These are phyloP conservation scores for Falco berigora DNA, from an alignment of 2,797 vertebrate species.

Conservation along the genomic window DNA sequence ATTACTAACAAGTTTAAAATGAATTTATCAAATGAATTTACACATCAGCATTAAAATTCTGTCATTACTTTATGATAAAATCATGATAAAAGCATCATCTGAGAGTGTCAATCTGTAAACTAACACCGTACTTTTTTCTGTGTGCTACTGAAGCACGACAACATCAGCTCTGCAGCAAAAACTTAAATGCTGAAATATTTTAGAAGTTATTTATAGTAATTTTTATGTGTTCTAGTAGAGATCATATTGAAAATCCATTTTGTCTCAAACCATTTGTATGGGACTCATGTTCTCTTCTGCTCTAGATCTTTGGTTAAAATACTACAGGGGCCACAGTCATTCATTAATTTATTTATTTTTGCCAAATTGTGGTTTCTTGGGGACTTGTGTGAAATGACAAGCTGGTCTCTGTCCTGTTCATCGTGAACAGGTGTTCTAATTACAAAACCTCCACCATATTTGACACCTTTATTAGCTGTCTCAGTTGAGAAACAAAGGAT, in stretches of 20 bases:
- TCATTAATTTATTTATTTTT: background rate
- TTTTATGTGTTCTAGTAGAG: background rate
- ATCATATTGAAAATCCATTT: background rate
- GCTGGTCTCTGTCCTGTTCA: slow-evolving; percentile 8
- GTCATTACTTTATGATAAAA: background rate
- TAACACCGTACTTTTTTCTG: background rate
- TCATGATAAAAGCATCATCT: background rate
- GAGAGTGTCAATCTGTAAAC: background rate
- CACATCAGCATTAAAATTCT: background rate
- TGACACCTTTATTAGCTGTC: slow-evolving; percentile 54
- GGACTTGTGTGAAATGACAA: slow-evolving; percentile 19
- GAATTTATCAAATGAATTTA: background rate
- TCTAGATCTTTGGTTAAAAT: background rate
- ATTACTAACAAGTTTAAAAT: background rate
- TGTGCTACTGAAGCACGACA: background rate
- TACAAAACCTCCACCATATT: slow-evolving; percentile 14
- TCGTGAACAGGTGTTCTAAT: slow-evolving; percentile 38
- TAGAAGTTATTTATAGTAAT: background rate
- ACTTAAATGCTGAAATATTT: background rate
- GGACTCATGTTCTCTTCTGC: background rate
- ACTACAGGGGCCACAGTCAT: background rate
- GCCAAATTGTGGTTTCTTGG: background rate
- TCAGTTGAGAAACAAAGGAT: slow-evolving; percentile 37
- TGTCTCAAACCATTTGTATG: background rate
- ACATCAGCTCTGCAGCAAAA: background rate